A percentile compares a stretch with the other conserved stretches of the same genome.
These are phyloP conservation scores for Aldabrachelys gigantea DNA, from an alignment of 2,113 vertebrate species.

Conservation along the genomic window DNA sequence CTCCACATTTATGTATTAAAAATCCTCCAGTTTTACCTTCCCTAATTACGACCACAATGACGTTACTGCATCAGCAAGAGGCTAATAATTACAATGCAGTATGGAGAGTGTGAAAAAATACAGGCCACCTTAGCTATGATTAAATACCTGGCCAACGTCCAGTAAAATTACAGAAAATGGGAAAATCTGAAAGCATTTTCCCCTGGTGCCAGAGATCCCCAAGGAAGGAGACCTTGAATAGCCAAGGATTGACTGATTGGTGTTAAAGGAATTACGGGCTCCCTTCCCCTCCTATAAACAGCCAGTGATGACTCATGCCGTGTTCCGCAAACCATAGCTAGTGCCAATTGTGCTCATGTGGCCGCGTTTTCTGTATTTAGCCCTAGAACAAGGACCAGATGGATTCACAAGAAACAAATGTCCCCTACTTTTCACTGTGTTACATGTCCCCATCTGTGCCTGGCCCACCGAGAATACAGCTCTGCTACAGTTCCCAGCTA, in stretches of 20 bases:
- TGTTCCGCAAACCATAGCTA: accelerated
- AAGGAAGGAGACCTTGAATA: neutral
- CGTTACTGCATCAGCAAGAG: accelerated
- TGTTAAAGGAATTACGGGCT: neutral
- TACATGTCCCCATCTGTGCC: neutral
- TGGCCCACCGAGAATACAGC: neutral
- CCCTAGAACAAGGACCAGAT: neutral
- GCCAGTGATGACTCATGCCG: accelerated
- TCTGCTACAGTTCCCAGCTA: neutral
- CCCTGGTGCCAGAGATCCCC: neutral
- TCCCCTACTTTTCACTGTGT: neutral
- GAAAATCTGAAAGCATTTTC: neutral
- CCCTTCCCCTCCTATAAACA: accelerated
- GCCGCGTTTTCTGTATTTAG: neutral
- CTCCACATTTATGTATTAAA: neutral
- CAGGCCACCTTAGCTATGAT: neutral
- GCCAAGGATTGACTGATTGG: accelerated
- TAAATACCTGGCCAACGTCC: neutral
- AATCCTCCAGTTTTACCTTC: neutral
- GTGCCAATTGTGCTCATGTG: neutral
- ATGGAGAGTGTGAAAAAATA: neutral
- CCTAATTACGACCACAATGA: neutral
- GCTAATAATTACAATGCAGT: neutral
- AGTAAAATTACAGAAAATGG: neutral
- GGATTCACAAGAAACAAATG: neutral